Evolutionary conservation across 2,888 invertebrate species (phyloP).

Genomic region (Agrotis clavis): DNA sequence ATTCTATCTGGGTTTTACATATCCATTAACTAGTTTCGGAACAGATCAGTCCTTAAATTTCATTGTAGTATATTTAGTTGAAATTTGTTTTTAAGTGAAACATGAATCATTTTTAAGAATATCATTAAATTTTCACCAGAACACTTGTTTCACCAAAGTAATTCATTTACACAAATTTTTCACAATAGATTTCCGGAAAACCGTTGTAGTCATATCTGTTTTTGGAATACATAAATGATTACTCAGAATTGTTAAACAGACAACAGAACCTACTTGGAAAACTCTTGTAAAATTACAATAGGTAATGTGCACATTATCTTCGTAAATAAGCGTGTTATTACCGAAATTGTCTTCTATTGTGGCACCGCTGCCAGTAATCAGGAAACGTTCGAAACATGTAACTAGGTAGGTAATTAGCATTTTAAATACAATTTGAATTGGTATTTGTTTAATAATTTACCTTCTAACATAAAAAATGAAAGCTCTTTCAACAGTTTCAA

Average conservation of each 20-base stretch:
- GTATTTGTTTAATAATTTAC: no score
- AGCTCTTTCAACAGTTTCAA: no score
- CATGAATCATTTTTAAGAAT: not conserved
- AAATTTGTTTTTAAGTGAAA: not conserved
- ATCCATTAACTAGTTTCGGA: not conserved
- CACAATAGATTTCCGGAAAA: not conserved
- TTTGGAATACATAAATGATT: not conserved
- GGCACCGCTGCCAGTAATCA: not conserved
- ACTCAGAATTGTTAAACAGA: constrained; percentile 2
- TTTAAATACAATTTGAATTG: constrained; percentile 42
- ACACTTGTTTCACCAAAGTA: not conserved
- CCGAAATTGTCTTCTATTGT: constrained; percentile 31
- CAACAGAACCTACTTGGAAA: not conserved
- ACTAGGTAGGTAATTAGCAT: constrained; percentile 24
- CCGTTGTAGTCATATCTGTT: constrained; percentile 15
- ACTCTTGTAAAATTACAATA: constrained; percentile 12
- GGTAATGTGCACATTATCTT: constrained; percentile 31
- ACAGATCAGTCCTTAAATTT: no score
- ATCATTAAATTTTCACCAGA: not conserved
- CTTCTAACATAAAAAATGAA: no score
- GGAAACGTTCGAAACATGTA: constrained; percentile 15
- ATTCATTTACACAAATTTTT: not conserved
- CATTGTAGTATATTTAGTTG: no score
- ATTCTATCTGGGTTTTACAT: constrained; percentile 3
- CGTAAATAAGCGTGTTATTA: constrained; percentile 29